Conservation (phyloP, 2,888 invertebrate genomes). For the Pardosa pseudoannulata region DNA sequence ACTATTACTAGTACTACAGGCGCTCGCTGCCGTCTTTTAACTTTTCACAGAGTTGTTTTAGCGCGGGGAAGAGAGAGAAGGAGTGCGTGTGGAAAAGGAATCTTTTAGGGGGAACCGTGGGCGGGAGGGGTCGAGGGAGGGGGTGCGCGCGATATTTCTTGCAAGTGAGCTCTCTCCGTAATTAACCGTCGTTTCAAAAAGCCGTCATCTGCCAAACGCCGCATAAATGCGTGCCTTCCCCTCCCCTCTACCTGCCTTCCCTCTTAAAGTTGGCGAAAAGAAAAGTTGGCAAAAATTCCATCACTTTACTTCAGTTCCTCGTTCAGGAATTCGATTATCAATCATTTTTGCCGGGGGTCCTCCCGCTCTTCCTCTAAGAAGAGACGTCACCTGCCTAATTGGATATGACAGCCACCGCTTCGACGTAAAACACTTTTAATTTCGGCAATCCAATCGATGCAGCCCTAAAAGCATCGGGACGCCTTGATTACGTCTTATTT, state of each 20-base stretch:
- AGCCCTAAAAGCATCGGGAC: slow-evolving; percentile 41
- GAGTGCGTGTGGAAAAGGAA: slow-evolving; percentile 2
- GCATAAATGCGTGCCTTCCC: slow-evolving; percentile 46
- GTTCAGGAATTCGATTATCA: slow-evolving; percentile 68
- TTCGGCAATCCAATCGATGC: slow-evolving; percentile 20
- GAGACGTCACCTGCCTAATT: slow-evolving; percentile 56
- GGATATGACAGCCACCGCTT: slow-evolving; percentile 65
- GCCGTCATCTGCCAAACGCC: slow-evolving; percentile 52
- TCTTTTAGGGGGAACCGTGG: background rate
- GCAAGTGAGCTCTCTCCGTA: slow-evolving; percentile 39
- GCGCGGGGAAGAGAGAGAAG: slow-evolving; percentile 16
- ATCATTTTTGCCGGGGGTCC: slow-evolving; percentile 28
- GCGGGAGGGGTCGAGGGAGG: background rate
- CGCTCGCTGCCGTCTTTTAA: slow-evolving; percentile 46
- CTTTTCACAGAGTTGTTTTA: slow-evolving; percentile 58
- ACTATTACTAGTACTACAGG: background rate
- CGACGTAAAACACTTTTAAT: slow-evolving; percentile 69
- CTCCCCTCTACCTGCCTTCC: background rate
- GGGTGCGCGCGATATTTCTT: slow-evolving; percentile 66
- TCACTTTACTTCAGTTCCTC: slow-evolving; percentile 51
- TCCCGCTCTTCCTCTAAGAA: slow-evolving; percentile 4
- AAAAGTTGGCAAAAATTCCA: slow-evolving; percentile 59
- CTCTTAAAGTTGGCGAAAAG: slow-evolving; percentile 17
- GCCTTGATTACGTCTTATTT: slow-evolving; percentile 59
- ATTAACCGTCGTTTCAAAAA: slow-evolving; percentile 70